Conservation (phyloP, 2,888 invertebrate genomes). For the Hetaerina titia region DNA sequence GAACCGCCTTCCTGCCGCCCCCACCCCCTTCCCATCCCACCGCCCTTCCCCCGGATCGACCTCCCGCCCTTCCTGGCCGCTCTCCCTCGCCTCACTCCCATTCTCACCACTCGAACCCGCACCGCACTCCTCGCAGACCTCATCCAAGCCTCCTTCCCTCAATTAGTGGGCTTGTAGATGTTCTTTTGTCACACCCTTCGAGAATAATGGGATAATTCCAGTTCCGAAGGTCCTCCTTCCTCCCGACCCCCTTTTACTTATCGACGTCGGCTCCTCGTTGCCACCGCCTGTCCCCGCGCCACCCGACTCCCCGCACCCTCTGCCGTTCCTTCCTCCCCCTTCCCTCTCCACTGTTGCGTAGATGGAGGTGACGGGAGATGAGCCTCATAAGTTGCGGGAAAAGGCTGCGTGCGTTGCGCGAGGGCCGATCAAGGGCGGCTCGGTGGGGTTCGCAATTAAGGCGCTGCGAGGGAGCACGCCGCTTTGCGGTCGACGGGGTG, state of each 20-base stretch:
- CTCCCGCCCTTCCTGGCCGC: not conserved
- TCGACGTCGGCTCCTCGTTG: not conserved
- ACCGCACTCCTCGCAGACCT: constrained; percentile 1
- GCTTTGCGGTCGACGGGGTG: not conserved
- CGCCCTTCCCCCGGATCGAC: not conserved
- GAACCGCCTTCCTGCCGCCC: not conserved
- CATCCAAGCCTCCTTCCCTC: constrained; percentile 55
- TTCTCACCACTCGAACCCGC: not conserved
- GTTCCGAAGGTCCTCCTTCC: not conserved
- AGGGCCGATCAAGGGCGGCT: too few relatives aligned
- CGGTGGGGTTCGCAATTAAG: not conserved
- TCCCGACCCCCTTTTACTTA: not conserved
- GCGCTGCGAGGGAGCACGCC: not conserved
- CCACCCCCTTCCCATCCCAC: too few relatives aligned
- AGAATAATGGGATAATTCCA: constrained; percentile 68
- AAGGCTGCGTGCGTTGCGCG: too few relatives aligned
- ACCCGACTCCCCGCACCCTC: not conserved
- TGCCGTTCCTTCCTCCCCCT: not conserved
- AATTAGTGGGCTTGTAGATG: constrained; percentile 68
- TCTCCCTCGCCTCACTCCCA: not conserved
- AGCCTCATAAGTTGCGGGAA: too few relatives aligned
- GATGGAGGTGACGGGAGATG: too few relatives aligned
- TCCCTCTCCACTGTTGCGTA: too few relatives aligned
- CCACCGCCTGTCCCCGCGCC: not conserved
- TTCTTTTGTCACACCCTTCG: constrained; percentile 68